These are phyloP conservation scores for Pediacus dermestoides DNA, from an alignment of 2,888 invertebrate species.

Conservation along the genomic window DNA sequence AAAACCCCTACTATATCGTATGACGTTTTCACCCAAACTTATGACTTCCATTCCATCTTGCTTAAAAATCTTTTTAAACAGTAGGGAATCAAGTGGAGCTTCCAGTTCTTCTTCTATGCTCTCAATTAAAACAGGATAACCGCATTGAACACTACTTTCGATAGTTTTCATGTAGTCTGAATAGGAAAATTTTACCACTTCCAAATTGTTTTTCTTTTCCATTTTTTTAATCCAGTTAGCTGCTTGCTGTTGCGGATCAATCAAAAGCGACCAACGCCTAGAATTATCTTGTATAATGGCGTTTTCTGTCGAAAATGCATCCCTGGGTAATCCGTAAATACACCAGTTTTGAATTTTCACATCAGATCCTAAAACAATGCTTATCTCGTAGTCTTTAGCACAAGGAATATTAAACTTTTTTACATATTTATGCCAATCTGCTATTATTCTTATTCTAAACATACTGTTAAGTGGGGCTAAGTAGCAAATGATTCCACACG, in stretches of 20 bases:
- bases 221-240: constrained; percentile 82
- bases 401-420: constrained; percentile 70
- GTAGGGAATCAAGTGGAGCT: constrained; percentile 72
- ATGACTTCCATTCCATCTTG: constrained; percentile 73
- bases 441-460: constrained; percentile 58
- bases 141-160: constrained; percentile 71
- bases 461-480: constrained; percentile 78
- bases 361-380: constrained; percentile 74
- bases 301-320: constrained; percentile 80
- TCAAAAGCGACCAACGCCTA: constrained; percentile 73
- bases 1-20: constrained; percentile 73
- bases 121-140: constrained; percentile 69
- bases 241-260: constrained; percentile 83
- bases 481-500: constrained; percentile 86
- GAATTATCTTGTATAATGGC: constrained; percentile 79
- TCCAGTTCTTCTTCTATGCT: constrained; percentile 75
- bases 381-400: constrained; percentile 69
- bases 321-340: constrained; percentile 74
- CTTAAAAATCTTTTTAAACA: constrained; percentile 70
- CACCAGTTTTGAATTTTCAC: constrained; percentile 86
- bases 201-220: constrained; percentile 69
- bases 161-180: constrained; percentile 71
- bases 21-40: constrained; percentile 71
- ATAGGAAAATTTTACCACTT: constrained; percentile 71
- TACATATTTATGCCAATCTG: constrained; percentile 68